Evolutionary conservation across 1,140 invertebrate genomes (phyloP).

Genomic region (Araneus ventricosus): DNA sequence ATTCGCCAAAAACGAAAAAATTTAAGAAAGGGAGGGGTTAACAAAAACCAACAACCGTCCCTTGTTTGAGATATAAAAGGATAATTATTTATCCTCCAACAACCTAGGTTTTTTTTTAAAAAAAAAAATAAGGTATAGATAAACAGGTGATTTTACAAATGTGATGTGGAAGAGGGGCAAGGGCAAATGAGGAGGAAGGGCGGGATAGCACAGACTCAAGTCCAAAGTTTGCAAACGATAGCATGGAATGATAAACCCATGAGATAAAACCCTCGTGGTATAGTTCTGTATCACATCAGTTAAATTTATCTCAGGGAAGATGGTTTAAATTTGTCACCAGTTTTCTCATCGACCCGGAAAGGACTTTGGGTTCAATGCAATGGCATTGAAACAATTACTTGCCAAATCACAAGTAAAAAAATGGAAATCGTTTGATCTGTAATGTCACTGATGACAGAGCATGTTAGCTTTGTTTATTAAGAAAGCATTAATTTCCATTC

Average conservation of each 20-base stretch:
- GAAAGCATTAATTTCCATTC: no score
- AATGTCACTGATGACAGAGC: no score
- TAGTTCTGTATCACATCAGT: background rate
- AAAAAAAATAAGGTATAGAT: no score
- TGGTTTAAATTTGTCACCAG: slow-evolving; percentile 5
- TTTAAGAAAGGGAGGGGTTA: background rate
- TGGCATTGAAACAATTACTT: background rate
- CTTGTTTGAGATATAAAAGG: no score
- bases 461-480: no score
- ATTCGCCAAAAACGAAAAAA: background rate
- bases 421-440: no score
- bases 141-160: no score
- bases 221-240: background rate
- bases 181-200: no score
- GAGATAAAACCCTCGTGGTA: background rate
- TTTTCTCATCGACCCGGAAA: background rate
- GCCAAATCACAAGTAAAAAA: background rate
- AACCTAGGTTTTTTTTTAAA: no score
- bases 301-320: background rate
- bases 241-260: background rate
- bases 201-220: background rate
- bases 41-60: no score
- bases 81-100: no score
- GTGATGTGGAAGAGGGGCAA: no score
- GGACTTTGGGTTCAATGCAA: background rate